phyloP scores from a whole-genome alignment of 2,797 vertebrate species.

The Mallotus villosus region DNA sequence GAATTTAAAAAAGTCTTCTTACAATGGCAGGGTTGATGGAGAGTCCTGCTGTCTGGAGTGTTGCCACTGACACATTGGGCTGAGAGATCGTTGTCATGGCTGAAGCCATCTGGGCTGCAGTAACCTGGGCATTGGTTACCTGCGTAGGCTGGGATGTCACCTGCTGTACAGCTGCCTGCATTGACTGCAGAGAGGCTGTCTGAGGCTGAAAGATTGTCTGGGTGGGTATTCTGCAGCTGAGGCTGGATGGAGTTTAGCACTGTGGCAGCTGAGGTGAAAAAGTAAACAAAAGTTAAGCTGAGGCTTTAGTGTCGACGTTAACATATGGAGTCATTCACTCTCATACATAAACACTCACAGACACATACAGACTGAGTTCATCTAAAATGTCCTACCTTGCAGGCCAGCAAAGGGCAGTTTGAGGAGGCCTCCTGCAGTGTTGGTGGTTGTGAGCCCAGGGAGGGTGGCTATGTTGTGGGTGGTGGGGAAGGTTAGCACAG shows the following conservation, averaged over 20 bases:
- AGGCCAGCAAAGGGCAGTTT: conserved; percentile 89
- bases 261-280: conserved; percentile 77
- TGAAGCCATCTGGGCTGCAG: conserved; percentile 63
- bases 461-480: conserved; percentile 89
- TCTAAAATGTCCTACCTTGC: conserved; percentile 76
- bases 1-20: conserved; percentile 39
- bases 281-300: background rate
- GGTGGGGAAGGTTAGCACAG: conserved; percentile 91
- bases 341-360: background rate
- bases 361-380: background rate
- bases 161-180: conserved; percentile 65
- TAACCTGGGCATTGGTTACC: conserved; percentile 68
- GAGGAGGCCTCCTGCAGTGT: conserved; percentile 83
- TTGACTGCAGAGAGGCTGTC: conserved; percentile 67
- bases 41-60: conserved; percentile 87
- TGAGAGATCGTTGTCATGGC: conserved; percentile 72
- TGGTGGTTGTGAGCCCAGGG: conserved; percentile 84
- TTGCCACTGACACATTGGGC: conserved; percentile 77
- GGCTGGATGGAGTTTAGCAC: conserved; percentile 86
- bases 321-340: conserved; percentile 2
- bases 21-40: conserved; percentile 92
- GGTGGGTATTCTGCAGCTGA: conserved; percentile 74
- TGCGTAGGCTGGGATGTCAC: conserved; percentile 68
- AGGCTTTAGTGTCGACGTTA: background rate
- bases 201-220: conserved; percentile 78